Base-by-base conservation (phyloP, 2,113 vertebrate species). In the Callochromis pleurospilus region DNA sequence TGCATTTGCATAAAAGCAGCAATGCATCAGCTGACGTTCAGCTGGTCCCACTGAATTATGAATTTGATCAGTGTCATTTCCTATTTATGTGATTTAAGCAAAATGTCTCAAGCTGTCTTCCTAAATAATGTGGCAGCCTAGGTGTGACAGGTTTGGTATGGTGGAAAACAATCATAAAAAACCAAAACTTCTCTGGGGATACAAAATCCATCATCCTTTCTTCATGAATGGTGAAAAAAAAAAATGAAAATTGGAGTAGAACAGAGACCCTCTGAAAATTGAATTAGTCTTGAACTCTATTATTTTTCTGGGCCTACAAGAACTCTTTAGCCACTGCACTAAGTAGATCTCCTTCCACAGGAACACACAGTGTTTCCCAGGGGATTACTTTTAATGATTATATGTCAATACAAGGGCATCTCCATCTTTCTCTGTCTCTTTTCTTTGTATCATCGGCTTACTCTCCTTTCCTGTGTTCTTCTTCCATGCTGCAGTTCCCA, bases 1-100 rank as follows among this genome's bases (percentile, higher is more conserved):
- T 21, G 51, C 29, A 90, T 94, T 93, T 92, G 93, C 93, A 94
- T 92, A 94, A 90, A 83, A 82, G 82, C 81, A 2, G 45, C 83
- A 83, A 83, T 84, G 90, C 85, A 85, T 93, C 92, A 89, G 90
- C 86, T 88, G 89, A 87, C 83, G 9, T 85, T 79, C 85, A 88
- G 56, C 90, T 79, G 87, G 75, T 70, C 86, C 42, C 80, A 81
- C 73, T 89, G 83, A 92, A 83, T 91, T 90, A 93, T 92, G 87
- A 91, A 87, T 90, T 58, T 88, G 87, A 90, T 94, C 80, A 91
- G 77, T 92, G 92, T 88, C 86, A 81, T 89, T 89, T 91, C 36
- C 85, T 75, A 83, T 89, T 93, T 87, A 45, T 86, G 40, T 91
- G 86, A 90, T 94, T 92, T 83, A 86, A 79, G 84, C 73, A 47